These are phyloP conservation scores for Megaceryle alcyon DNA, from an alignment of 2,797 vertebrate genomes.

Conservation along the genomic window DNA sequence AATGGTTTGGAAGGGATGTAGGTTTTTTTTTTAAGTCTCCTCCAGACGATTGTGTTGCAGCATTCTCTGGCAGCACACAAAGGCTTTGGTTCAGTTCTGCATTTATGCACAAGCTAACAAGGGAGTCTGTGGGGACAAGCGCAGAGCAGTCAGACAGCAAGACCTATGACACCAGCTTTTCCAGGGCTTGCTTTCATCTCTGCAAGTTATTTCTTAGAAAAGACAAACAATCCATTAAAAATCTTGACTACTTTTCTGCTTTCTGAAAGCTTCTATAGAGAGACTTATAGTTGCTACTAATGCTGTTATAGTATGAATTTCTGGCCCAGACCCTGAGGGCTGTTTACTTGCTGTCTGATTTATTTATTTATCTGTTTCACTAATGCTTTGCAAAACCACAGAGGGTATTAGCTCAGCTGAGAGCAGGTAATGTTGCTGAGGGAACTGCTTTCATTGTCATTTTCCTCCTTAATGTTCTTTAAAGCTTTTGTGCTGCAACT, in stretches of 20 bases:
- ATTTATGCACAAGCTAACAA: background rate
- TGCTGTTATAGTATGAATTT: slow-evolving; percentile 56
- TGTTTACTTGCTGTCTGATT: slow-evolving; percentile 48
- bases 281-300: slow-evolving; percentile 58
- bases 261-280: slow-evolving; percentile 68
- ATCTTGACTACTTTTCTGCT: slow-evolving; percentile 66
- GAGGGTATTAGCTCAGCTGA: slow-evolving; percentile 16
- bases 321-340: slow-evolving; percentile 59
- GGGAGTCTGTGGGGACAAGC: background rate
- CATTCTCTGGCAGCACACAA: background rate
- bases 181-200: slow-evolving; percentile 71
- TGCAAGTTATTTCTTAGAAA: slow-evolving; percentile 63
- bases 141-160: background rate
- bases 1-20: background rate
- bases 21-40: background rate
- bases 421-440: slow-evolving; percentile 32
- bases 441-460: background rate
- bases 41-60: background rate
- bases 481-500: slow-evolving; percentile 3
- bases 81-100: background rate
- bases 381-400: slow-evolving; percentile 43
- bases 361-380: background rate
- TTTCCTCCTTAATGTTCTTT: slow-evolving; percentile 32
- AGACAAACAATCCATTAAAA: slow-evolving; percentile 67
- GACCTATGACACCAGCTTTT: slow-evolving; percentile 47